Evolutionary conservation across 2,113 vertebrate species (phyloP), one percentile per base, ranked within the genome.

Genomic region (Zosterops lateralis): DNA sequence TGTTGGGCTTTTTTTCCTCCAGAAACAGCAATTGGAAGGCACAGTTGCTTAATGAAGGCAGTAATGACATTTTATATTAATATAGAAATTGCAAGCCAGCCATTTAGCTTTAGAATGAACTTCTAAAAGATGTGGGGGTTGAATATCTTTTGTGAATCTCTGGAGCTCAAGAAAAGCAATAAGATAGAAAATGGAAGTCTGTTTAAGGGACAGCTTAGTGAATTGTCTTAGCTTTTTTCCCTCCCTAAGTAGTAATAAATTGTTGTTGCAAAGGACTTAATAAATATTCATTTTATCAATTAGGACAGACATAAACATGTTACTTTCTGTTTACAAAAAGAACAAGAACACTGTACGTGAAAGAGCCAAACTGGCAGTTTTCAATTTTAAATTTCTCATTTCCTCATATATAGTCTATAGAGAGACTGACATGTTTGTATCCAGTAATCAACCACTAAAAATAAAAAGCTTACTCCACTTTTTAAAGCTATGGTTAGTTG

Each of bases 301-400:
- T 42, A 54, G 31, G 38, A 6, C 15, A 61, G 12, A 22, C 65
- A 56, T 47, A 74, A 91, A 72, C 8, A 1, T 31, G 8, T 70
- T 79, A n/a, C 21, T 68, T 80, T 28, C 14, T 44, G 44, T 73
- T 86, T 77, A 51, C 2, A 0, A 31, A 64, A 64, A 44, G 10
- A 51, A 22, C 5, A 57, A 36, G 34, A 76, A 19, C 1, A 14
- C 7, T 45, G 0, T 42, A 22, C 2, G 1, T 61, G 15, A 57
- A 68, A 80, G 31, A 79, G 26, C 24, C 71, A 29, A 83, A 53
- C 24, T 21, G 32, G 1, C 34, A 36, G 19, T 48, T 90, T 65
- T 32, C 34, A 36, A 5, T 73, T 86, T 42, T 76, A 36, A 54
- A 34, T 19, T 79, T 83, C 21, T 68, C 0, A 4, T 73, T 92